Percentiles rank a stretch among this genome's conserved stretches.
phyloP scores from a whole-genome alignment of 2,888 invertebrate genomes.

The Melikaiella ostensackeni region DNA sequence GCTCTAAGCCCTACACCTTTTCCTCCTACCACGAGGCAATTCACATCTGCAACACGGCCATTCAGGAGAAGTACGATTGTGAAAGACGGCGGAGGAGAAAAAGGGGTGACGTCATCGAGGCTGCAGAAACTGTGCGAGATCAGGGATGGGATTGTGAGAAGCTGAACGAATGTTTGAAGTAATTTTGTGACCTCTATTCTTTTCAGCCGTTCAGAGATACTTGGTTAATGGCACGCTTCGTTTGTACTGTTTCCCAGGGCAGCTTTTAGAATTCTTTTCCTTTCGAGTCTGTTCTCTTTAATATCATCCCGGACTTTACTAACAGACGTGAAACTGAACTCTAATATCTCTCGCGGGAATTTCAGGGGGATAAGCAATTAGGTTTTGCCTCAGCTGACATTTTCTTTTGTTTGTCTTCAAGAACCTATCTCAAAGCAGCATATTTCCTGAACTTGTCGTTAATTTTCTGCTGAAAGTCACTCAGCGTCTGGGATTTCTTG shows the following conservation, averaged over 20 bases:
- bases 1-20: constrained; percentile 88
- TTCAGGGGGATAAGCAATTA: not conserved
- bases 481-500: too few relatives aligned
- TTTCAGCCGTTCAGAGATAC: constrained; percentile 1
- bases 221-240: constrained; percentile 14
- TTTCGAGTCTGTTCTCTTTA: constrained; percentile 20
- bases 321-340: constrained; percentile 10
- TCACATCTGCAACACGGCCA: constrained; percentile 89
- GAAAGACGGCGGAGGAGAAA: constrained; percentile 57
- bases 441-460: not conserved
- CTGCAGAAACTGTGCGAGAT: constrained; percentile 58
- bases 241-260: constrained; percentile 10
- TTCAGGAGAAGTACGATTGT: constrained; percentile 86
- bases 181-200: constrained; percentile 18
- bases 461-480: not conserved
- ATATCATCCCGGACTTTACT: not conserved
- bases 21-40: constrained; percentile 90
- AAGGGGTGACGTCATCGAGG: constrained; percentile 43
- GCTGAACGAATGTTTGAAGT: constrained; percentile 74
- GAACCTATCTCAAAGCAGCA: not conserved
- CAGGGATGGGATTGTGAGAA: constrained; percentile 73
- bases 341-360: not conserved
- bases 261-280: not conserved
- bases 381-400: not conserved
- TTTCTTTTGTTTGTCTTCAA: not conserved